Evolutionary conservation across 2,888 invertebrate genomes (phyloP).

Genomic region (Hemithea aestivaria): DNA sequence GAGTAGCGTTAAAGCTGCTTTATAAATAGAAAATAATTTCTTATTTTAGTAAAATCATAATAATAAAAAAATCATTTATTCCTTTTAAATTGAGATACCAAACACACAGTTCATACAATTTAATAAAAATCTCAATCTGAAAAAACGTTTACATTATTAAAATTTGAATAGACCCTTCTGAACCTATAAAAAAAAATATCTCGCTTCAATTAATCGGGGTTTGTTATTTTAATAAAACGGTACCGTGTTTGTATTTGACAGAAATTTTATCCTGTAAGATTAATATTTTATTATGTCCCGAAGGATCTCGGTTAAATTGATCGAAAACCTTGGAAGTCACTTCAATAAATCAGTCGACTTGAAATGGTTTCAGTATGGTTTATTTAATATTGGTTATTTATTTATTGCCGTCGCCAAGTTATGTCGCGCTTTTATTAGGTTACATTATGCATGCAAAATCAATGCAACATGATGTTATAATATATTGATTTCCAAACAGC

Average conservation of each 20-base stretch:
- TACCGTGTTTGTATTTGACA: conserved; percentile 1
- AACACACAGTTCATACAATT: background rate
- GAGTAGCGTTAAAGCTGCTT: conserved; percentile 5
- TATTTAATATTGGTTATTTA: no score
- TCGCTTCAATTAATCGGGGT: conserved; percentile 5
- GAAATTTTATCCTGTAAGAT: conserved; percentile 9
- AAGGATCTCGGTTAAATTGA: conserved; percentile 7
- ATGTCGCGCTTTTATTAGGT: no score
- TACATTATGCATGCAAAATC: no score
- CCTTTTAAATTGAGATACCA: no score
- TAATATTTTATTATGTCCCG: conserved; percentile 6
- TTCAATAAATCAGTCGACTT: conserved; percentile 5
- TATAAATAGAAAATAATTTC: background rate
- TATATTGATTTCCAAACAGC: no score
- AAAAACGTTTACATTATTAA: no score
- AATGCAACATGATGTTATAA: no score
- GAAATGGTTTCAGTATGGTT: no score
- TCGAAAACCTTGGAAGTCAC: conserved; percentile 8
- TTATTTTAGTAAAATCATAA: background rate
- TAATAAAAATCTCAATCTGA: no score
- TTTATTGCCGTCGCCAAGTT: no score
- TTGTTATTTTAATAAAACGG: conserved; percentile 10
- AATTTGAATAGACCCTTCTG: background rate
- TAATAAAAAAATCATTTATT: no score
- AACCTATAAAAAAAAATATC: conserved; percentile 2